Conservation (phyloP, 35 echinoderm and acorn worm species). For the Chiridota heheva region DNA sequence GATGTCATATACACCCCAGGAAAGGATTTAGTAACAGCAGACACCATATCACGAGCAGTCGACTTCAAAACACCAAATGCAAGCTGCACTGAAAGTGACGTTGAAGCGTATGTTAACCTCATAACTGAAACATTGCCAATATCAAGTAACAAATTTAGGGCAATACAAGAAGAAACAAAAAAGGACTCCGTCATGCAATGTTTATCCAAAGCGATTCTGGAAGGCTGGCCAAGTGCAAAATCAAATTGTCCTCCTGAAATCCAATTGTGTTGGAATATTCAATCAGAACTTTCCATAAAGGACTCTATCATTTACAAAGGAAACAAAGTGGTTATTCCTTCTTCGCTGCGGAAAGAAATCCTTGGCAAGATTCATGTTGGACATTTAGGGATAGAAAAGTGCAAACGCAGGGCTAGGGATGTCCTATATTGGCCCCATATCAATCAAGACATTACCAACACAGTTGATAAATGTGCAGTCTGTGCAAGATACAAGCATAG, state of each 20-base stretch:
- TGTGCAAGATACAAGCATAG: slow-evolving; percentile 31
- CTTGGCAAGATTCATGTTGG: slow-evolving; percentile 22
- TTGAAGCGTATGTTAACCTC: background rate
- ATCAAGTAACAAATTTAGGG: background rate
- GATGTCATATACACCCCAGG: slow-evolving; percentile 10
- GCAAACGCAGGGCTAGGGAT: slow-evolving; percentile 23
- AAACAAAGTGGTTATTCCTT: slow-evolving; percentile 24
- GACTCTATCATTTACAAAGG: background rate
- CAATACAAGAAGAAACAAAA: slow-evolving; percentile 16
- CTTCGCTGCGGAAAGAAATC: background rate
- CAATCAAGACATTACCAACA: slow-evolving; percentile 17
- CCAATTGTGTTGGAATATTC: background rate
- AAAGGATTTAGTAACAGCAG: slow-evolving; percentile 4
- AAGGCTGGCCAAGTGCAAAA: slow-evolving; percentile 7
- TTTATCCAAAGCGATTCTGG: background rate
- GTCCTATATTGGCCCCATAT: slow-evolving; percentile 29
- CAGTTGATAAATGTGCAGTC: slow-evolving; percentile 30
- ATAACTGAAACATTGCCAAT: background rate
- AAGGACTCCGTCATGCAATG: background rate
- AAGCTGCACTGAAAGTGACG: slow-evolving; percentile 1
- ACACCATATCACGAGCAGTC: slow-evolving; percentile 23
- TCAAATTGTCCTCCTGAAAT: background rate
- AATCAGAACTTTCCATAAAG: background rate
- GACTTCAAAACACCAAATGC: slow-evolving; percentile 5
- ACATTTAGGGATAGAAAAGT: slow-evolving; percentile 43